These are phyloP conservation scores for Chrosomus eos DNA, from an alignment of 2,797 vertebrate species.

Conservation along the genomic window DNA sequence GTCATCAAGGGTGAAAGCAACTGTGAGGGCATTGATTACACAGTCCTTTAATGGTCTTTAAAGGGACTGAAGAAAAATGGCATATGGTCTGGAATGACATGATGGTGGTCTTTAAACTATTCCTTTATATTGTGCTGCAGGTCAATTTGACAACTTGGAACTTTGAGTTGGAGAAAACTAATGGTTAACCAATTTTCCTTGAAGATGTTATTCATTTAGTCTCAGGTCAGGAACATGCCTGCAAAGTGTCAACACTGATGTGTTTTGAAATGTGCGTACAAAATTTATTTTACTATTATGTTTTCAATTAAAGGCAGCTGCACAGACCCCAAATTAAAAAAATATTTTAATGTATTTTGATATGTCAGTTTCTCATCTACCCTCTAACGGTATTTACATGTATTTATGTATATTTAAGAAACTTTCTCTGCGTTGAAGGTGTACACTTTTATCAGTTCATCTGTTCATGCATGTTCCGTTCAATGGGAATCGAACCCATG, in stretches of 20 bases:
- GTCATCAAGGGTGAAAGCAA: slow-evolving; percentile 29
- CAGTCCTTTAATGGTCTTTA: slow-evolving; percentile 7
- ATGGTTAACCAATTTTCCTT: background rate
- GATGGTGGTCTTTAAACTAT: background rate
- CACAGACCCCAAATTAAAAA: background rate
- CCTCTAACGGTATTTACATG: too few species aligned
- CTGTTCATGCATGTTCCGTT: too few species aligned
- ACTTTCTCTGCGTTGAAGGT: too few species aligned
- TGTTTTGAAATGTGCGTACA: background rate
- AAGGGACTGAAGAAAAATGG: background rate
- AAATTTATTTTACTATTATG: background rate
- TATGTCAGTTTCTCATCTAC: background rate
- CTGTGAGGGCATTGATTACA: slow-evolving; percentile 32
- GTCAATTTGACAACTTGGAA: background rate
- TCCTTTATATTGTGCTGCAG: background rate
- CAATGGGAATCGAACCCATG: too few species aligned
- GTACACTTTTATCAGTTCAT: too few species aligned
- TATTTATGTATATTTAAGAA: too few species aligned
- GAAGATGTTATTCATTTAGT: background rate
- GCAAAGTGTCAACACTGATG: background rate
- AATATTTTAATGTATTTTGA: too few species aligned
- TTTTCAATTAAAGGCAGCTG: background rate
- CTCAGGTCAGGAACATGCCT: too few species aligned
- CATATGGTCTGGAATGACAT: background rate
- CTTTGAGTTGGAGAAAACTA: background rate